Conservation (phyloP, 2,113 vertebrate genomes). For the Corythaeola cristata region DNA sequence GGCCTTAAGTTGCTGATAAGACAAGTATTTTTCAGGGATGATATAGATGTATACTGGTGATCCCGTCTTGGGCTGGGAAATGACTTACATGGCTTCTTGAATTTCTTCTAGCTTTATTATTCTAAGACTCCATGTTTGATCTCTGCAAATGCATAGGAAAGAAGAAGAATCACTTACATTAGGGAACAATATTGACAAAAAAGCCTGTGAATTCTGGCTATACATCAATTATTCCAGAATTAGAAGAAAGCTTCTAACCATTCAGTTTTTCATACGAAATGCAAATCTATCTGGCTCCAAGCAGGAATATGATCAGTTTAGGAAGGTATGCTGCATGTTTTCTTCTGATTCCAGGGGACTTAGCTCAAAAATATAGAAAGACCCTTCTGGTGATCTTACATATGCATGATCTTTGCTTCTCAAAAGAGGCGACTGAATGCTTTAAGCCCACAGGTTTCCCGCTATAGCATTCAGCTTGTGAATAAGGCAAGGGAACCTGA, state of each 20-base stretch:
- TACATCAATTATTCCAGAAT: not conserved
- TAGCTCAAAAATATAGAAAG: not conserved
- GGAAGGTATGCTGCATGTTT: not conserved
- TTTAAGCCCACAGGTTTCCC: not conserved
- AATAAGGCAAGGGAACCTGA: not conserved
- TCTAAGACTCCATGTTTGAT: not conserved
- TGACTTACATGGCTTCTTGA: not conserved
- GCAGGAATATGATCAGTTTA: not conserved
- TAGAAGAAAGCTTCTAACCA: not conserved
- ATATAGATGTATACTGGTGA: not conserved
- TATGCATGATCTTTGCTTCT: not conserved
- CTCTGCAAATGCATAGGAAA: not conserved
- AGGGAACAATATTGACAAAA: not conserved
- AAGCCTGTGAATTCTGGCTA: not conserved
- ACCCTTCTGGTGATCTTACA: not conserved
- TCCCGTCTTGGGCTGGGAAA: not conserved
- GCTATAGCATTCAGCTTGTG: not conserved
- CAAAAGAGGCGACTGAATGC: not conserved
- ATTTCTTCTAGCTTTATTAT: not conserved
- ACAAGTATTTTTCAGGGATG: not conserved
- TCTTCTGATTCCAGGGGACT: not conserved
- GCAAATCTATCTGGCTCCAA: not conserved
- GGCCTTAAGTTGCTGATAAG: not conserved
- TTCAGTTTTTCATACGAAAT: not conserved
- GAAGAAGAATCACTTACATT: not conserved